A percentile compares a stretch with the other conserved stretches of the same genome.
phyloP scores from a whole-genome alignment of 2,113 vertebrate genomes.

The Saguinus midas region DNA sequence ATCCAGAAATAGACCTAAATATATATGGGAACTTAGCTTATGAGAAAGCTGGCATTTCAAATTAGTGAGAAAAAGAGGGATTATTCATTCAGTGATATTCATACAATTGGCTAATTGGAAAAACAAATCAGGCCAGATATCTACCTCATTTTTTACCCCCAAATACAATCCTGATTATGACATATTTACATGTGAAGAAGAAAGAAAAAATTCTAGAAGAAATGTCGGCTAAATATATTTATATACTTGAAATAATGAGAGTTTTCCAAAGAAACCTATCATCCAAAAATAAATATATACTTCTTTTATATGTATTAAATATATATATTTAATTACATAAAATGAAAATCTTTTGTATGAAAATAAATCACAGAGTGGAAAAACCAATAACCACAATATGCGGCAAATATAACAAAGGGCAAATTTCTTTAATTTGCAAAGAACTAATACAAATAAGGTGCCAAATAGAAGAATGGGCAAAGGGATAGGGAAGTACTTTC shows the following conservation, averaged over 20 bases:
- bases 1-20: constrained; percentile 6
- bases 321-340: constrained; percentile 3
- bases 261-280: background rate
- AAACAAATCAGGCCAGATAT: background rate
- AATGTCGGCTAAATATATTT: constrained; percentile 18
- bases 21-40: background rate
- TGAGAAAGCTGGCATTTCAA: constrained; percentile 42
- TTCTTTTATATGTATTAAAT: background rate
- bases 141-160: background rate
- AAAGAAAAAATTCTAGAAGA: background rate
- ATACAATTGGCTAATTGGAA: background rate
- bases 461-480: background rate
- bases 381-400: background rate
- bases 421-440: background rate
- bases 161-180: background rate
- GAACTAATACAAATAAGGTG: background rate
- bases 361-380: background rate
- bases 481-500: background rate
- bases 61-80: background rate
- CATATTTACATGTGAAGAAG: background rate
- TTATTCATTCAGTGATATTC: background rate
- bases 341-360: constrained; percentile 16
- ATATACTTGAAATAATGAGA: background rate
- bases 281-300: background rate
- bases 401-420: background rate